These are phyloP conservation scores for Taxidea taxus DNA, from an alignment of 2,113 vertebrate species.

Conservation along the genomic window DNA sequence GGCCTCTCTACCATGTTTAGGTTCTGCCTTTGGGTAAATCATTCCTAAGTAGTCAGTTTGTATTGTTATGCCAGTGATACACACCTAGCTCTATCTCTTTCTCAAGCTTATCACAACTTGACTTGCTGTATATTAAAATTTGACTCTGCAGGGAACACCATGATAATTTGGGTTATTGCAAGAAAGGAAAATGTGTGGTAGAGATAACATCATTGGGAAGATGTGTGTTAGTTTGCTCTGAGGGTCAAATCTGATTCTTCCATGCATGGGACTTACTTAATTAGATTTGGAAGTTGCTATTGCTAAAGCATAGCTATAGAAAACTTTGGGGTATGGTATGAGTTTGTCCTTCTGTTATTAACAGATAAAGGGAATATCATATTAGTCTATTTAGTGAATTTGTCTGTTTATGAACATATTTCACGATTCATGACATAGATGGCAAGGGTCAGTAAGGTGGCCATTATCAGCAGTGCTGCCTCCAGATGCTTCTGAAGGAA, in stretches of 20 bases:
- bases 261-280: slow-evolving; percentile 30
- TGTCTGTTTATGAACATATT: not conserved
- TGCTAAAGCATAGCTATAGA: slow-evolving; percentile 2
- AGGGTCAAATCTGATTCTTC: not conserved
- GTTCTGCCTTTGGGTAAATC: slow-evolving; percentile 32
- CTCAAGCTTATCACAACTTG: slow-evolving; percentile 42
- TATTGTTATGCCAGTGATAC: not conserved
- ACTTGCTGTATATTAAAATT: slow-evolving; percentile 51
- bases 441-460: not conserved
- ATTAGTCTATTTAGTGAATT: not conserved
- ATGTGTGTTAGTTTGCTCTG: slow-evolving; percentile 21
- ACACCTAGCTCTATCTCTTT: slow-evolving; percentile 33
- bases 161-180: slow-evolving; percentile 16
- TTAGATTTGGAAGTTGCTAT: slow-evolving; percentile 64
- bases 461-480: not conserved
- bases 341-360: slow-evolving; percentile 13
- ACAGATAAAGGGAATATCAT: slow-evolving; percentile 5
- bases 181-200: not conserved
- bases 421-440: not conserved
- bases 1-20: not conserved
- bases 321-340: not conserved
- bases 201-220: slow-evolving; percentile 43
- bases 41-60: not conserved
- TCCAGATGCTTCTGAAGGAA: not conserved
- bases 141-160: slow-evolving; percentile 30